Evolutionary conservation across 2,113 vertebrate genomes (phyloP).

Genomic region (Edolisoma coerulescens): DNA sequence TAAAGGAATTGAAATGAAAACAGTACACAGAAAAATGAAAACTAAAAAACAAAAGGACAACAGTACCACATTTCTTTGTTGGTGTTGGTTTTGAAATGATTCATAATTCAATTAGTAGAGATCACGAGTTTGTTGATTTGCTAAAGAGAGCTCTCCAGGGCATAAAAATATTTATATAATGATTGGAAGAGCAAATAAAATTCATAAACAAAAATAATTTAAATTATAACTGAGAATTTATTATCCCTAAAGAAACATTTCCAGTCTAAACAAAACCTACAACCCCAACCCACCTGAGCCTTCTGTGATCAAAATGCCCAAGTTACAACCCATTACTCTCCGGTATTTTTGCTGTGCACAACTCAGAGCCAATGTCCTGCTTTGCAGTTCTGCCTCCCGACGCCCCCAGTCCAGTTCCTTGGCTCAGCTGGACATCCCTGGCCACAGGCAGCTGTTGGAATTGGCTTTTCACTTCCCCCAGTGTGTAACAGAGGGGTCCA

Average conservation of each 20-base stretch:
- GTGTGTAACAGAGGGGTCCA: background rate
- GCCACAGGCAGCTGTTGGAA: background rate
- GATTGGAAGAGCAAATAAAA: background rate
- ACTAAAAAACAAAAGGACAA: background rate
- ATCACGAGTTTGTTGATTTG: background rate
- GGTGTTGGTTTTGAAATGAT: background rate
- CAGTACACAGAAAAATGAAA: background rate
- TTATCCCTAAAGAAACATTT: background rate
- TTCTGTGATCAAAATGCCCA: fast-evolving
- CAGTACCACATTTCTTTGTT: background rate
- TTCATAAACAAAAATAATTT: background rate
- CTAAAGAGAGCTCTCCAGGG: background rate
- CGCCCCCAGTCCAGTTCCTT: background rate
- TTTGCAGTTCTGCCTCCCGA: background rate
- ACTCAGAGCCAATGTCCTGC: background rate
- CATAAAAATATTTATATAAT: background rate
- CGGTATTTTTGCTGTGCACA: background rate
- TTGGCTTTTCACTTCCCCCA: background rate
- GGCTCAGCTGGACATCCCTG: background rate
- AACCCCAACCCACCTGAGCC: background rate
- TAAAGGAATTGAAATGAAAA: conserved; percentile 25
- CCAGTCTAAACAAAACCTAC: background rate
- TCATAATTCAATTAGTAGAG: background rate
- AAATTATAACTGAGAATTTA: background rate
- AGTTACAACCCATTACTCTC: background rate